Evolutionary conservation across 37 sponge, comb jelly and placozoan species (phyloP), one percentile per base, ranked within the genome.

Genomic region (Oscarella lobularis): DNA sequence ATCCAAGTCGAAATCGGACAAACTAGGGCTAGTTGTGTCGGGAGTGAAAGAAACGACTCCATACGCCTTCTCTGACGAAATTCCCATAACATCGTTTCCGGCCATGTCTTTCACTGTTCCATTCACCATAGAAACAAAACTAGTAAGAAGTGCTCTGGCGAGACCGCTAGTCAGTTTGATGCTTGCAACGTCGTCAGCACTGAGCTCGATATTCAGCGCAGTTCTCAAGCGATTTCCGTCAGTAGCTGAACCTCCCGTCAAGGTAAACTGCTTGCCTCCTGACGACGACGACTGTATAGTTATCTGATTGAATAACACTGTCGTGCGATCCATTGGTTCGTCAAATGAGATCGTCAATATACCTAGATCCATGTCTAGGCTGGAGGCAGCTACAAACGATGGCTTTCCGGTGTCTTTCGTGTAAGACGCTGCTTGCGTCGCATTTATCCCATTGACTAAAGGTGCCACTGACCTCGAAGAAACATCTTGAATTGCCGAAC

Each of bases 61-160:
- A n/a, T 76, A 36, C 1, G 81, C 85, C 74, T 55, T 39, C 0
- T 33, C 36, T 32, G 66, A 32, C 4, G 29, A 2, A 39, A 67
- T 82, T 3, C 67, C 31, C 0, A 75, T 67, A n/a, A 91, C 83
- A 77, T 73, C 74, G 66, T 91, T 91, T 3, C 70, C 74, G 39
- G 88, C 88, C 40, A 82, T 73, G 38, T 91, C 92, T 6, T 5
- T 37, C 67, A 91, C 77, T 4, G 92, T 81, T 37, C 88, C 88
- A 33, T 66, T 35, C 32, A 5, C 31, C 1, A 91, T 40, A 2
- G 75, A 36, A 38, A 91, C 76, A 41, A 69, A 85, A 20, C 81
- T 91, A 31, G 80, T 73, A 2, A 67, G 74, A 2, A 3, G 31
- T 29, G 38, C 67, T 0, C n/a, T 68, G 71, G 71, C 71, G n/a